Evolutionary conservation across 2,113 vertebrate species (phyloP), one percentile per base, ranked within the genome.

Genomic region (Fregetta grallaria): DNA sequence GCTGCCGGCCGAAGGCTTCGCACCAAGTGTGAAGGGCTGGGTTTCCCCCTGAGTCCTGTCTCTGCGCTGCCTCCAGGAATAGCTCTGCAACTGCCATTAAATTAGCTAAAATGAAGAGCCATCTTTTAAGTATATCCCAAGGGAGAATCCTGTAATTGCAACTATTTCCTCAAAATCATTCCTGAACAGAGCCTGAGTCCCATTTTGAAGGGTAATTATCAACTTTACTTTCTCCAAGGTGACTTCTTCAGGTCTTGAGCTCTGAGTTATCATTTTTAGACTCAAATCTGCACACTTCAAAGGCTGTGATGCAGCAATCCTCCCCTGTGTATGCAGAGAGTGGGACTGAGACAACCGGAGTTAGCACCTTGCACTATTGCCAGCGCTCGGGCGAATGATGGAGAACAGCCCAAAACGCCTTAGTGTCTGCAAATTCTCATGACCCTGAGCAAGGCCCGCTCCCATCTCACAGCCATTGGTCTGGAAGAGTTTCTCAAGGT

Each of bases 331-430:
- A 9, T 11, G 1, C 32, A 42, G 29, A 17, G 56, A 1, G 6
- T 16, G 6, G 94, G 52, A 30, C 19, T 0, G 1, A 30, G 38
- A 12, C 50, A 2, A 0, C 7, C 2, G 0, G 25, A 26, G 15
- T 11, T 25, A 32, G 11, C 44, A 3, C n/a, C 72, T 56, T 42
- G 50, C 11, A 1, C 25, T 25, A 0, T 5, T 44, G 22, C 44
- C 66, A 22, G 67, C 0, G 0, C 45, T 38, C 4, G 2, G 45
- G 22, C 0, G 1, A 44, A 13, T 2, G 63, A 5, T 20, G 38
- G 58, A 27, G 45, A 58, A 26, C 23, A 70, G 42, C 61, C 49
- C 70, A 8, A 42, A 10, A 36, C 1, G 1, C 36, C 13, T 29
- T 7, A 15, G 13, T 11, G 36, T 29, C 15, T 19, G 27, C n/a